phyloP scores from a whole-genome alignment of 2,888 invertebrate species.

The Poecilobothrus nobilitatus region DNA sequence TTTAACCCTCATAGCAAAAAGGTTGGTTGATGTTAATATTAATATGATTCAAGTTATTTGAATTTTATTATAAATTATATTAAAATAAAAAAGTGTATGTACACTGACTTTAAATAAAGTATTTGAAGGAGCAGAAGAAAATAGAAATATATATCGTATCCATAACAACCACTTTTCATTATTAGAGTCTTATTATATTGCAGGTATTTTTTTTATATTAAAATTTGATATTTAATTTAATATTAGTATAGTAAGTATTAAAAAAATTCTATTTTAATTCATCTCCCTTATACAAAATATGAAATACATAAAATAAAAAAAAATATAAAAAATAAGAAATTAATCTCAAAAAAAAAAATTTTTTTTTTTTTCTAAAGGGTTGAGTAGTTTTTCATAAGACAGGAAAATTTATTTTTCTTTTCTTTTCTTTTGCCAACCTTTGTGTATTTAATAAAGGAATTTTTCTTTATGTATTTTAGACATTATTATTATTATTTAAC shows the following conservation, averaged over 20 bases:
- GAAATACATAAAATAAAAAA: background rate
- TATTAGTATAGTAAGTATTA: background rate
- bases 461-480: background rate
- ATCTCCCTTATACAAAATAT: background rate
- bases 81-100: too few species aligned
- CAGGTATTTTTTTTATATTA: too few species aligned
- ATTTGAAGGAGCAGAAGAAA: too few species aligned
- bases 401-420: background rate
- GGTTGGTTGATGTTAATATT: too few species aligned
- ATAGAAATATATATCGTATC: too few species aligned
- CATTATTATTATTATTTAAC: background rate
- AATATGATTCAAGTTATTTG: too few species aligned
- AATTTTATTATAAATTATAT: too few species aligned
- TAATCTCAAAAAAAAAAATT: background rate
- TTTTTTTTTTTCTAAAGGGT: background rate
- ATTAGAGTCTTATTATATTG: too few species aligned
- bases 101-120: too few species aligned
- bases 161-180: too few species aligned
- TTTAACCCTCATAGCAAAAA: too few species aligned
- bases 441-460: background rate
- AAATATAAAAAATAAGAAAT: background rate
- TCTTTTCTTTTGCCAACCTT: background rate
- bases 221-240: too few species aligned
- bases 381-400: slow-evolving; percentile 6
- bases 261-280: background rate